Evolutionary conservation across 1,140 invertebrate genomes (phyloP).

Genomic region (Drosophila guanche): DNA sequence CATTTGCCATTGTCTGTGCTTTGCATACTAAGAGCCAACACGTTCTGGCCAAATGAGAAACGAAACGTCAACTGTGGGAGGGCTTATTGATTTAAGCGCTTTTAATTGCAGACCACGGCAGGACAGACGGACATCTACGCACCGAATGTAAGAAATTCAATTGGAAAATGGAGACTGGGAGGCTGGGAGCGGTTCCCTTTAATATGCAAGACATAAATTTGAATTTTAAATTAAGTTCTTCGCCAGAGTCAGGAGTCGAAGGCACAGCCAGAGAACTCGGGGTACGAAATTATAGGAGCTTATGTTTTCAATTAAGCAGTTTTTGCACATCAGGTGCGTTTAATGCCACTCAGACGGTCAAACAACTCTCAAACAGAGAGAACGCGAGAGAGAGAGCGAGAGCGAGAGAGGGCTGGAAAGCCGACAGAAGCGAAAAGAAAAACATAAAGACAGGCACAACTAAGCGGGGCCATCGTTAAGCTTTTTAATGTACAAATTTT

Average conservation of each 20-base stretch:
- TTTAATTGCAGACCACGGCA: constrained; percentile 65
- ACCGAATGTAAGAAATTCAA: constrained; percentile 2
- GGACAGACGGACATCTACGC: background rate
- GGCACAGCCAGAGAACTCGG: constrained; percentile 2
- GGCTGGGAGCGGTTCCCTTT: constrained; percentile 32
- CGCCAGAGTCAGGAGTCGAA: no score
- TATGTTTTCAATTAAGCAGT: constrained; percentile 81
- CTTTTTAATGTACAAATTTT: constrained; percentile 69
- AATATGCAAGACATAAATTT: constrained; percentile 74
- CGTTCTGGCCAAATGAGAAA: constrained; percentile 56
- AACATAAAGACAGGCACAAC: constrained; percentile 59
- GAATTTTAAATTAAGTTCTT: constrained; percentile 59
- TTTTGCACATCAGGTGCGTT: constrained; percentile 79
- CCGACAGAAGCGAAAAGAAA: constrained; percentile 32
- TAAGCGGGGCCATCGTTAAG: constrained; percentile 53
- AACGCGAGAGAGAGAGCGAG: background rate
- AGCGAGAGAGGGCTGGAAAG: background rate
- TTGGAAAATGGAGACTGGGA: background rate
- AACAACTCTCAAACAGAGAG: constrained; percentile 17
- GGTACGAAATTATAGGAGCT: constrained; percentile 68
- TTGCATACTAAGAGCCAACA: constrained; percentile 58
- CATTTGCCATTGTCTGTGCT: constrained; percentile 30
- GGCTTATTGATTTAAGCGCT: constrained; percentile 68
- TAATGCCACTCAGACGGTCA: constrained; percentile 61
- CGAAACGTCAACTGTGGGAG: constrained; percentile 50